Conservation (phyloP, 2,888 invertebrate genomes). For the Erpobdella octoculata region DNA sequence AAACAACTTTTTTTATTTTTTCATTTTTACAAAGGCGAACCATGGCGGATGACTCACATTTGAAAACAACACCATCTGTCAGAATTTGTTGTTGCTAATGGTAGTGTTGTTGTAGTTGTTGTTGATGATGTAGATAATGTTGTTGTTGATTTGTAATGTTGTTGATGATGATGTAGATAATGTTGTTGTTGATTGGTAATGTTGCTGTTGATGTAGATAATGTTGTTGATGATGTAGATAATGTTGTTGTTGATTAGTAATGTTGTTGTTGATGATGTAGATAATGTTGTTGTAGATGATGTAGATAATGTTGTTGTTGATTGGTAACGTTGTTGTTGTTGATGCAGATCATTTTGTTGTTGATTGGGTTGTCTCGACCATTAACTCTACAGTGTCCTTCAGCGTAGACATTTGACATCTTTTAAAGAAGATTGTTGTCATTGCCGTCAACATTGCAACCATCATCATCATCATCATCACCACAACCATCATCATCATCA, state of each 20-base stretch:
- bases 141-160: not conserved
- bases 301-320: not conserved
- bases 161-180: not conserved
- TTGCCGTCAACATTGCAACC: not conserved
- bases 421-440: no score
- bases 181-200: not conserved
- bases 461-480: slow-evolving; percentile 9
- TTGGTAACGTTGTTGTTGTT: not conserved
- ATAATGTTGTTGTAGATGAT: not conserved
- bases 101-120: not conserved
- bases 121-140: not conserved
- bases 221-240: not conserved
- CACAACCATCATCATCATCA: not conserved
- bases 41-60: no score
- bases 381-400: not conserved
- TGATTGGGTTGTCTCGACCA: not conserved
- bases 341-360: not conserved
- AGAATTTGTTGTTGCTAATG: not conserved
- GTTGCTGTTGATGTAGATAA: no score
- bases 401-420: not conserved
- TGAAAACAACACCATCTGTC: not conserved
- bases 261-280: not conserved
- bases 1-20: no score
- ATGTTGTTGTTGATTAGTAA: not conserved
- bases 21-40: no score